Evolutionary conservation across 2,888 invertebrate genomes (phyloP).

Genomic region (Leucania comma): DNA sequence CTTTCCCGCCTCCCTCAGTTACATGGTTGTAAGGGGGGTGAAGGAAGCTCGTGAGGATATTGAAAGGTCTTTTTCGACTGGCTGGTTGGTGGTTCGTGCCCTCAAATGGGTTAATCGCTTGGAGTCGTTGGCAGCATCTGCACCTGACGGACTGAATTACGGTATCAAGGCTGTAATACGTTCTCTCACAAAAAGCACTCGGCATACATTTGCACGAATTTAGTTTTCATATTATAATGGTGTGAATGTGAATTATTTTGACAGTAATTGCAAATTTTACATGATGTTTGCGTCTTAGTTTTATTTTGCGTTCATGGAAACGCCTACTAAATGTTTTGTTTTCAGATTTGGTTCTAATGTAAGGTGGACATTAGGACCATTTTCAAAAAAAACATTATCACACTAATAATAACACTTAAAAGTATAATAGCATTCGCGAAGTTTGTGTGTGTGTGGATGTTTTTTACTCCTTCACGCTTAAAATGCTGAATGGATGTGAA

Average conservation of each 20-base stretch:
- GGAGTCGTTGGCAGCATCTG: constrained; percentile 85
- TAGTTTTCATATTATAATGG: constrained; percentile 58
- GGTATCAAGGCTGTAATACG: constrained; percentile 79
- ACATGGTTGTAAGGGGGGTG: constrained; percentile 51
- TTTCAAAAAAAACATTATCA: too few relatives aligned
- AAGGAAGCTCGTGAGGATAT: constrained; percentile 64
- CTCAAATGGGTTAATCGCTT: constrained; percentile 89
- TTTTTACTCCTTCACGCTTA: too few relatives aligned
- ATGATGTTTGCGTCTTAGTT: not conserved
- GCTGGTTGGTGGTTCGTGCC: constrained; percentile 70
- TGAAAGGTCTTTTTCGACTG: constrained; percentile 70
- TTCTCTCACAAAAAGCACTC: constrained; percentile 73
- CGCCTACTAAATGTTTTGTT: not conserved
- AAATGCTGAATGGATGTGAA: too few relatives aligned
- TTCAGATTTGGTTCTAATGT: not conserved
- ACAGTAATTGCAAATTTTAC: constrained; percentile 34
- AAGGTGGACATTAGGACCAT: not conserved
- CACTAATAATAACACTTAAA: too few relatives aligned
- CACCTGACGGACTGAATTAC: constrained; percentile 88
- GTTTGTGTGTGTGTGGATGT: too few relatives aligned
- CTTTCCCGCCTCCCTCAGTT: constrained; percentile 61
- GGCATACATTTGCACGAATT: constrained; percentile 62
- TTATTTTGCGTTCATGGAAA: not conserved
- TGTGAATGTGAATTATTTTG: constrained; percentile 52
- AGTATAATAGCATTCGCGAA: too few relatives aligned